phyloP scores from a whole-genome alignment of 2,888 invertebrate genomes.

The Ischnura elegans region DNA sequence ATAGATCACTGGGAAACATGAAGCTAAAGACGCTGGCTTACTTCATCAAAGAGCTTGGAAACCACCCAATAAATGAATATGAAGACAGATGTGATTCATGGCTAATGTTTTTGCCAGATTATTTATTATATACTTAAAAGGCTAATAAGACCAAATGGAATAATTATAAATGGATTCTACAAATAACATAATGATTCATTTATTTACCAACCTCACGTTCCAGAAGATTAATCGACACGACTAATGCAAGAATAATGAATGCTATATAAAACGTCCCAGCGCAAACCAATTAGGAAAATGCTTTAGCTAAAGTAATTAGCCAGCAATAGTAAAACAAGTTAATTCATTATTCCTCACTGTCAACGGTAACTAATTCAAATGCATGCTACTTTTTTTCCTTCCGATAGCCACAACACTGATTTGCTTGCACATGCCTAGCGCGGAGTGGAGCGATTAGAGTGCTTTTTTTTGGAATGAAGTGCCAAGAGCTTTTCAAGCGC shows the following conservation, averaged over 20 bases:
- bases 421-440: too few species aligned
- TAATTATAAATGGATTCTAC: neutral
- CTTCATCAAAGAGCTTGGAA: neutral
- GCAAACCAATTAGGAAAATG: neutral
- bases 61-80: constrained; percentile 4
- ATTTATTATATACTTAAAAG: neutral
- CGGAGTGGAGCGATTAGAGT: too few species aligned
- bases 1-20: neutral
- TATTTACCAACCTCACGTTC: neutral
- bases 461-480: too few species aligned
- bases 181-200: neutral
- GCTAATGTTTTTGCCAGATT: neutral
- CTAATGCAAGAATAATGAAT: neutral
- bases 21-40: neutral
- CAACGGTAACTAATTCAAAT: too few species aligned
- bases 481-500: too few species aligned
- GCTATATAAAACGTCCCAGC: neutral
- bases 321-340: neutral
- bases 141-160: neutral
- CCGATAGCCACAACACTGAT: too few species aligned
- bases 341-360: too few species aligned
- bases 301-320: neutral
- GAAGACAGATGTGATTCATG: constrained; percentile 21
- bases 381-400: too few species aligned
- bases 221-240: neutral